phyloP scores from a whole-genome alignment of 2,113 vertebrate genomes.

The Thomomys bottae region DNA sequence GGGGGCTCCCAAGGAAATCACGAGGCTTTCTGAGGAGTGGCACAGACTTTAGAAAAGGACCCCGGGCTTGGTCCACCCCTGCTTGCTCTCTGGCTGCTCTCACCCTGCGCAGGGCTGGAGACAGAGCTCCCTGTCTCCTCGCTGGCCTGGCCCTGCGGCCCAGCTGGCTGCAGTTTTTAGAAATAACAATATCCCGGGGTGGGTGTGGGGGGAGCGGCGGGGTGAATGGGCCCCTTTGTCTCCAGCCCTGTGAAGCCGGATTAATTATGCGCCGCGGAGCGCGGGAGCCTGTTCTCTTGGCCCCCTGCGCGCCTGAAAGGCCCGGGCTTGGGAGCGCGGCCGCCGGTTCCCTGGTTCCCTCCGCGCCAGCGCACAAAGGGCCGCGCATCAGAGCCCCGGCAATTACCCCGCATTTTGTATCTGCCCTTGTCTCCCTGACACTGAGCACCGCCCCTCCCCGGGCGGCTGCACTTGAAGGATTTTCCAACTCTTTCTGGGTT shows the following conservation, averaged over 20 bases:
- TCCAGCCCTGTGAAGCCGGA: conserved; percentile 91
- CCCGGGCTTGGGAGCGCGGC: conserved; percentile 83
- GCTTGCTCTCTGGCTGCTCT: conserved; percentile 81
- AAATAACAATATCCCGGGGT: conserved; percentile 93
- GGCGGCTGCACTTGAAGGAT: conserved; percentile 85
- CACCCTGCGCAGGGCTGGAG: conserved; percentile 88
- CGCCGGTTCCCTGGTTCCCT: conserved; percentile 81
- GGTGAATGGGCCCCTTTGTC: conserved; percentile 97
- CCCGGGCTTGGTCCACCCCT: conserved; percentile 78
- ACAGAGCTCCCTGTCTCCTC: conserved; percentile 82
- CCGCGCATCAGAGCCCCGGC: conserved; percentile 84
- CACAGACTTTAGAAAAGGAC: conserved; percentile 81
- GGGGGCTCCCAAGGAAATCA: conserved; percentile 81
- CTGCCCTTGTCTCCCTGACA: conserved; percentile 83
- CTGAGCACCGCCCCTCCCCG: conserved; percentile 77
- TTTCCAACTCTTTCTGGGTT: conserved; percentile 85
- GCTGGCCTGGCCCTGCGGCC: conserved; percentile 90
- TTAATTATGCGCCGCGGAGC: conserved; percentile 97
- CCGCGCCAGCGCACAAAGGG: conserved; percentile 86
- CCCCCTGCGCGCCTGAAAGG: conserved; percentile 86
- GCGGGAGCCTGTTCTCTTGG: conserved; percentile 87
- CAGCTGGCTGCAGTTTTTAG: conserved; percentile 96
- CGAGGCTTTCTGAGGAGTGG: conserved; percentile 81
- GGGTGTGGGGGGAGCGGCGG: conserved; percentile 85
- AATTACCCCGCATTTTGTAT: conserved; percentile 87